Evolutionary conservation across 2,113 vertebrate genomes (phyloP).

Genomic region (Colinus virginianus): DNA sequence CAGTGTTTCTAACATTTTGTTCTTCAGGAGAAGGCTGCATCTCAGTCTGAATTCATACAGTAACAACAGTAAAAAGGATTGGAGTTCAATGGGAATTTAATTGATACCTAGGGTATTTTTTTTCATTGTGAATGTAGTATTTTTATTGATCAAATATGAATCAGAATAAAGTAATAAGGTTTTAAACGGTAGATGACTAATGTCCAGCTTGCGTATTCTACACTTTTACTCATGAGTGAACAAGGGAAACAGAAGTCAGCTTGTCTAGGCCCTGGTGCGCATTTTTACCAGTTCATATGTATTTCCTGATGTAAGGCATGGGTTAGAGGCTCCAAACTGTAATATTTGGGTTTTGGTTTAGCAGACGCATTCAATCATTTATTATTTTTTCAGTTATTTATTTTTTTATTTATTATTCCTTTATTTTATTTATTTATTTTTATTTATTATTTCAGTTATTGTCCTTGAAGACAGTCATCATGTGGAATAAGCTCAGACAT

Average conservation of each 20-base stretch:
- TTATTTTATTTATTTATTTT: no score
- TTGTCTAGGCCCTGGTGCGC: fast-evolving
- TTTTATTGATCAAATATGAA: conserved; percentile 15
- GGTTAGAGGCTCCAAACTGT: background rate
- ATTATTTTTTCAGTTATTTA: background rate
- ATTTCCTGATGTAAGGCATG: background rate
- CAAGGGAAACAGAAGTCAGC: background rate
- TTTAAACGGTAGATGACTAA: background rate
- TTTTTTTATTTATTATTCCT: no score
- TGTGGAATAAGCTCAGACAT: background rate
- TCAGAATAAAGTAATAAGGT: background rate
- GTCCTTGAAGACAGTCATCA: background rate
- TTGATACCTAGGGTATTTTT: background rate
- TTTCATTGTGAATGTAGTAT: background rate
- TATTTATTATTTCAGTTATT: no score
- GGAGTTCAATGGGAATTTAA: background rate
- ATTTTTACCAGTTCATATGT: background rate
- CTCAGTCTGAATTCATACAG: background rate
- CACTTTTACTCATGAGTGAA: background rate
- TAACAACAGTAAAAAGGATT: background rate
- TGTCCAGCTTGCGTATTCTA: background rate
- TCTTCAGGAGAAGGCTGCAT: background rate
- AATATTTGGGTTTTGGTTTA: background rate
- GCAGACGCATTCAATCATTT: background rate
- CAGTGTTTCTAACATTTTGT: background rate